A percentile compares a stretch with the other conserved stretches of the same genome.
phyloP scores from a whole-genome alignment of 2,797 vertebrate genomes.

The Tinamus major region DNA sequence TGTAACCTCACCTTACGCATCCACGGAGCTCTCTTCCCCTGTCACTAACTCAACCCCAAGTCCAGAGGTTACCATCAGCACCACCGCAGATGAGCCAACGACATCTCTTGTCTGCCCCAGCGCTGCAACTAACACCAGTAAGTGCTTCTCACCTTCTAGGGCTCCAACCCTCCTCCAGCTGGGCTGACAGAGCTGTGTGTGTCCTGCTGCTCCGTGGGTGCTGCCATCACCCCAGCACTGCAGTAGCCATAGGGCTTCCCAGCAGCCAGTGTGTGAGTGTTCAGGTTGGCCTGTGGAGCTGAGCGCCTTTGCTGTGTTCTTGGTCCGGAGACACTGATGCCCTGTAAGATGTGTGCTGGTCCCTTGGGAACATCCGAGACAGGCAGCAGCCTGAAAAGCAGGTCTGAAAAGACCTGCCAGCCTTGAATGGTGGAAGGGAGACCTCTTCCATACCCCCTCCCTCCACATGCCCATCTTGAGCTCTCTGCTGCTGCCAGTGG shows the following conservation, averaged over 20 bases:
- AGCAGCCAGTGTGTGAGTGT: no score
- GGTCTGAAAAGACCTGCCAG: not conserved
- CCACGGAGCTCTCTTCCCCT: not conserved
- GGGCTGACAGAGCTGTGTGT: not conserved
- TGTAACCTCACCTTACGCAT: not conserved
- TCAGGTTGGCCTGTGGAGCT: not conserved
- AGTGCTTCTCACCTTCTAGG: not conserved
- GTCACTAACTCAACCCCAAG: not conserved
- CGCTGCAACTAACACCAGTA: not conserved
- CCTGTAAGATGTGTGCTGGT: not conserved
- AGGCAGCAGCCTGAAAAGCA: not conserved
- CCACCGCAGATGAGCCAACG: accelerated
- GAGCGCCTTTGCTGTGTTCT: not conserved
- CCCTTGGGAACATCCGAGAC: not conserved
- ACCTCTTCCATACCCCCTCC: not conserved
- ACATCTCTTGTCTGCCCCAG: not conserved
- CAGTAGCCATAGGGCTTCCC: not conserved
- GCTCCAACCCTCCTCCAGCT: not conserved
- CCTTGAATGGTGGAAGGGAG: not conserved
- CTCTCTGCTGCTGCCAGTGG: not conserved
- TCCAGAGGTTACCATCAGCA: not conserved
- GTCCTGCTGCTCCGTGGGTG: accelerated
- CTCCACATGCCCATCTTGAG: not conserved
- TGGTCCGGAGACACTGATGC: accelerated
- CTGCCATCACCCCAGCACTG: accelerated